Percentiles rank a stretch among this genome's conserved stretches.
Evolutionary conservation across 1,140 invertebrate species (phyloP).

Genomic region (Mylabris phalerata): DNA sequence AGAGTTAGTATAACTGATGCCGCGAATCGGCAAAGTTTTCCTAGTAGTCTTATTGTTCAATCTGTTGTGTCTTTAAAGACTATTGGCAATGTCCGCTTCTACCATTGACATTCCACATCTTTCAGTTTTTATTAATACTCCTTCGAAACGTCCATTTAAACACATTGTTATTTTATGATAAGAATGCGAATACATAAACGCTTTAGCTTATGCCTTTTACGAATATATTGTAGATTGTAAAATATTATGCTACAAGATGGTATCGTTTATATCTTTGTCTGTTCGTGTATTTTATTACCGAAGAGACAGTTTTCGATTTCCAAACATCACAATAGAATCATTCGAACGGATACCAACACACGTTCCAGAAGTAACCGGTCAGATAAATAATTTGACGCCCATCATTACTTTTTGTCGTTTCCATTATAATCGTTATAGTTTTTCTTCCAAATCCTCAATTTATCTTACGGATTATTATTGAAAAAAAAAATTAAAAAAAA

Average conservation of each 20-base stretch:
- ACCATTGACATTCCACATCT: constrained; percentile 3
- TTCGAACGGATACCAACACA: background rate
- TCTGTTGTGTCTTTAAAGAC: too few relatives aligned
- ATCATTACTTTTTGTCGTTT: too few relatives aligned
- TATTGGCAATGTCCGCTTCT: too few relatives aligned
- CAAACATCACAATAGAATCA: constrained; percentile 14
- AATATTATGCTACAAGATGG: constrained; percentile 24
- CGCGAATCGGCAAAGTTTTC: constrained; percentile 14
- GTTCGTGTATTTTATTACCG: constrained; percentile 22
- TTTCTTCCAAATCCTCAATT: too few relatives aligned
- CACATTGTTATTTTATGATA: constrained; percentile 32
- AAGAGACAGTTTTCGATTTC: constrained; percentile 19
- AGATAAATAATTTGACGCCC: too few relatives aligned
- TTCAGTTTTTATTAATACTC: constrained; percentile 23
- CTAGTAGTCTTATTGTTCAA: constrained; percentile 9
- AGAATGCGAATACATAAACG: constrained; percentile 29
- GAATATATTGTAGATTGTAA: constrained; percentile 33
- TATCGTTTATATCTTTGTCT: constrained; percentile 26
- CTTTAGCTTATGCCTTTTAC: constrained; percentile 30
- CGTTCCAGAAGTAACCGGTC: background rate
- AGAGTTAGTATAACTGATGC: constrained; percentile 25
- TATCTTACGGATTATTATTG: too few relatives aligned
- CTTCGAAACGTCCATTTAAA: constrained; percentile 20
- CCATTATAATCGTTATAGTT: too few relatives aligned
- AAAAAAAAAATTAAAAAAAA: too few relatives aligned